Evolutionary conservation across 2,113 vertebrate genomes (phyloP).

Genomic region (Cisticola juncidis): DNA sequence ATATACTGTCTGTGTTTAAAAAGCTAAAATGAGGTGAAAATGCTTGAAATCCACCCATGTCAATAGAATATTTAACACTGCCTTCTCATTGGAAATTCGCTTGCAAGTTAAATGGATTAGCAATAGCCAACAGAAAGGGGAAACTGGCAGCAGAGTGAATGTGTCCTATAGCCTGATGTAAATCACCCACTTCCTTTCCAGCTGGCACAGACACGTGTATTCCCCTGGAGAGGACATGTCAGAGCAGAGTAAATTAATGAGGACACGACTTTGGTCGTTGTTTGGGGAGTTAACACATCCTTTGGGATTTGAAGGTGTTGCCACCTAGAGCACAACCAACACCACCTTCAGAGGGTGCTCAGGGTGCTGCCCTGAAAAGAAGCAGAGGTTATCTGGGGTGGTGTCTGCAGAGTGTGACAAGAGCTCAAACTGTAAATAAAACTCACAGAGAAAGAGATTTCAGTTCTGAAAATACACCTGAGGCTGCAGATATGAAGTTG

Average conservation of each 20-base stretch:
- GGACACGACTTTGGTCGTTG: background rate
- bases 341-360: background rate
- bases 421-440: background rate
- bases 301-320: background rate
- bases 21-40: background rate
- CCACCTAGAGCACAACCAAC: background rate
- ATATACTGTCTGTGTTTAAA: background rate
- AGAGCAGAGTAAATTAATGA: background rate
- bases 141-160: background rate
- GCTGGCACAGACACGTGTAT: background rate
- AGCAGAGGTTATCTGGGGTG: background rate
- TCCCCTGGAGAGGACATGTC: background rate
- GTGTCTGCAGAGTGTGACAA: background rate
- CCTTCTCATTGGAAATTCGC: background rate
- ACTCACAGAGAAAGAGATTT: background rate
- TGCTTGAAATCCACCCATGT: background rate
- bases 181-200: background rate
- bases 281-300: background rate
- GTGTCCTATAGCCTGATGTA: background rate
- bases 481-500: background rate
- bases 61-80: background rate
- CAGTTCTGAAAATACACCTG: background rate
- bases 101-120: background rate
- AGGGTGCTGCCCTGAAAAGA: background rate
- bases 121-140: background rate